phyloP scores from a whole-genome alignment of 2,113 vertebrate genomes.

The Nycticryphes semicollaris region DNA sequence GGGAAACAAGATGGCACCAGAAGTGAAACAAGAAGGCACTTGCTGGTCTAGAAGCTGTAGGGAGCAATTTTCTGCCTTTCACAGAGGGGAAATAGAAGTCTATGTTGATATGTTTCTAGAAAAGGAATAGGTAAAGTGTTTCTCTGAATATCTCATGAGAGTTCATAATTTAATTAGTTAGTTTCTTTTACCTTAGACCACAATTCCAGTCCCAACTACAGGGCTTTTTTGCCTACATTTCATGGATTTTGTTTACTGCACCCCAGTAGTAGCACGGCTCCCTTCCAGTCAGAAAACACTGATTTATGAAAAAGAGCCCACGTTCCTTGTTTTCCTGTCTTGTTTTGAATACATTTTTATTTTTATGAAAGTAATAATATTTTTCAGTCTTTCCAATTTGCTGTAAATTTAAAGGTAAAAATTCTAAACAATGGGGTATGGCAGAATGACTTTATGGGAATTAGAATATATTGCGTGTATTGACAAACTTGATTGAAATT shows the following conservation, averaged over 20 bases:
- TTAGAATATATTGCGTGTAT: not conserved
- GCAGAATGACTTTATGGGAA: not conserved
- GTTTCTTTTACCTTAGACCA: not conserved
- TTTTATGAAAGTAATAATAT: constrained; percentile 6
- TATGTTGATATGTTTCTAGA: not conserved
- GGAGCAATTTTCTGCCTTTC: constrained; percentile 13
- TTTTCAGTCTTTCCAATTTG: not conserved
- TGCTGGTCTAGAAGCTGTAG: not conserved
- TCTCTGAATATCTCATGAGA: not conserved
- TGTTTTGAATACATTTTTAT: not conserved
- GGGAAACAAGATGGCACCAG: not conserved
- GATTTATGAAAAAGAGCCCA: not conserved
- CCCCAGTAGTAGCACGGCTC: not conserved
- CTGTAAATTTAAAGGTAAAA: not conserved
- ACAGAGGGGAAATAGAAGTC: not conserved
- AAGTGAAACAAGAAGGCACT: not conserved
- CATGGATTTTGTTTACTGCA: not conserved
- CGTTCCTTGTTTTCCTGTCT: not conserved
- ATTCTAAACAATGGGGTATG: not conserved
- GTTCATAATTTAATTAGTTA: not conserved
- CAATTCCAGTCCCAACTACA: not conserved
- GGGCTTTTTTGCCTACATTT: not conserved
- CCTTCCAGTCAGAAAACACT: not conserved
- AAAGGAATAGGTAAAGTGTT: not conserved
- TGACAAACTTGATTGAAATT: not conserved